Conservation (phyloP, 2,888 invertebrate species). For the Mythimna lalbum region DNA sequence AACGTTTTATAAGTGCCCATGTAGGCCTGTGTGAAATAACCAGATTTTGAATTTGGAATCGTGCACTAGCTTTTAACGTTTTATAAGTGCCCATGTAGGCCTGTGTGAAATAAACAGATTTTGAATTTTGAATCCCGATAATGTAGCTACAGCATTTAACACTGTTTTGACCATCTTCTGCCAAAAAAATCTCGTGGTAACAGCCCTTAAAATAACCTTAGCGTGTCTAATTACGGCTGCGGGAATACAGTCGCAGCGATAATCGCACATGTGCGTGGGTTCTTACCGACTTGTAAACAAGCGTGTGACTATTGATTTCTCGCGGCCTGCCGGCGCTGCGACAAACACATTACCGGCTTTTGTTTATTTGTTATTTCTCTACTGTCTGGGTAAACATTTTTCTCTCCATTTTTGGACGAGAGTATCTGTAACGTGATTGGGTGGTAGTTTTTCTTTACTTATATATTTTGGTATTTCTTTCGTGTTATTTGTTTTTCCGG, state of each 20-base stretch:
- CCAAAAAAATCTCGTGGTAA: slow-evolving; percentile 7
- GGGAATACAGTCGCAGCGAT: slow-evolving; percentile 44
- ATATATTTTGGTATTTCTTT: too few species aligned
- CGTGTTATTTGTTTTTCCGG: too few species aligned
- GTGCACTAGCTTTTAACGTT: too few species aligned
- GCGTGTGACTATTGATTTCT: slow-evolving; percentile 59
- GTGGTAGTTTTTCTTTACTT: background rate
- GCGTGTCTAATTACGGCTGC: slow-evolving; percentile 53
- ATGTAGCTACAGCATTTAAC: too few species aligned
- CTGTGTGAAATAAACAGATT: too few species aligned
- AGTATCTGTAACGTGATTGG: slow-evolving; percentile 20
- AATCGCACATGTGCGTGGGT: slow-evolving; percentile 62
- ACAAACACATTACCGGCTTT: slow-evolving; percentile 50
- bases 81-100: too few species aligned
- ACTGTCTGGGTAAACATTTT: slow-evolving; percentile 17
- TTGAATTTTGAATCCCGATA: too few species aligned
- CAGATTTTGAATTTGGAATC: too few species aligned
- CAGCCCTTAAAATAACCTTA: slow-evolving; percentile 41
- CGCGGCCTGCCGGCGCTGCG: slow-evolving; percentile 51
- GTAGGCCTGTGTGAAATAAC: too few species aligned
- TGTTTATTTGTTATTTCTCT: slow-evolving; percentile 52
- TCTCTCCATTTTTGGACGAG: slow-evolving; percentile 5
- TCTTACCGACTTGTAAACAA: slow-evolving; percentile 61
- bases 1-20: too few species aligned
- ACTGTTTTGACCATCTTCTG: background rate